Evolutionary conservation across 2,888 invertebrate genomes (phyloP), one percentile per base, ranked within the genome.

Genomic region (Theristus sp.): DNA sequence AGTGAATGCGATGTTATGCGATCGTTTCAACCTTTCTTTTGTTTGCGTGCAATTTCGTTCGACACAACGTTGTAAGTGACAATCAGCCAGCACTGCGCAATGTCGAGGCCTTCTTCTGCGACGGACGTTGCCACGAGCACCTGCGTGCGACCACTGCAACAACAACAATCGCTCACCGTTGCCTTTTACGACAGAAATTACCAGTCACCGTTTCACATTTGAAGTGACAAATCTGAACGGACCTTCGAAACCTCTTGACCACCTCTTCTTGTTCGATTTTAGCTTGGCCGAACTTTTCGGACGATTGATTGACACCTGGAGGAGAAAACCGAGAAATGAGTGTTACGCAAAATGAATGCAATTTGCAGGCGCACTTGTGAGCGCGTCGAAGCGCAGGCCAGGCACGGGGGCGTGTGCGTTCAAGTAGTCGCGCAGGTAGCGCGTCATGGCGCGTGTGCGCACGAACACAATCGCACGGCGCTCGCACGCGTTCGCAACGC

Each of bases 21-120:
- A n/a, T n/a, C n/a, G n/a, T n/a, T n/a, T 17, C 38, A 63, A 72
- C 73, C 73, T 68, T 71, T 69, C 1, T 72, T 68, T 62, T 74
- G 74, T 6, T 73, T 69, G 68, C 70, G 68, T 29, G 74, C 73
- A 29, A 71, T 74, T 59, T 72, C 72, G 62, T 74, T 73, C 60
- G 72, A 73, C 31, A 73, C 72, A 63, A 75, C 67, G 60, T 72
- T 70, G 64, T 74, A 74, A 31, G 72, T 65, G 56, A 74, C 69
- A 29, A 74, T 73, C 26, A 73, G 64, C 63, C 73, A 72, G 65
- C 74, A 74, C 61, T 71, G 67, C 49, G 66, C 67, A 56, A 74
- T 69, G 63, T 74, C 73, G 54, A 74, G 63, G 0, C 74, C 74
- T 60, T 74, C 74, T 62, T 74, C 74, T 22, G 72, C 74, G 20